These are phyloP conservation scores for Gephyroberyx darwinii DNA, from an alignment of 2,797 vertebrate genomes.

Conservation along the genomic window DNA sequence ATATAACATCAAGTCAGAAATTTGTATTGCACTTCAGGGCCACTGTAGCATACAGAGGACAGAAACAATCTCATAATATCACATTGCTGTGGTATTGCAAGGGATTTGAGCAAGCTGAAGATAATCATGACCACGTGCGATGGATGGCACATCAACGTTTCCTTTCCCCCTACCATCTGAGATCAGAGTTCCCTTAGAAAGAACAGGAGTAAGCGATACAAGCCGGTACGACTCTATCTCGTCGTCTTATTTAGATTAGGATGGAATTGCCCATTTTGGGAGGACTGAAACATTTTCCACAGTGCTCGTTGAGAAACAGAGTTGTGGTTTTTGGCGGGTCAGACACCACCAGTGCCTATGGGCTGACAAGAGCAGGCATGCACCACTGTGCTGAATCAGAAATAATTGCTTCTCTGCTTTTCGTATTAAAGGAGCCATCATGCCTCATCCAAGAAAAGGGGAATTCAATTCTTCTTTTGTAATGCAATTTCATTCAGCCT, in stretches of 20 bases:
- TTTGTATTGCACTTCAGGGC: no score
- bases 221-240: not conserved
- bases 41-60: no score
- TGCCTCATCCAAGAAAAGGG: constrained; percentile 48
- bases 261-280: constrained; percentile 10
- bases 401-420: constrained; percentile 66
- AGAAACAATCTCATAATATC: no score
- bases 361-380: constrained; percentile 31
- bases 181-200: constrained; percentile 3
- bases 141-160: not conserved
- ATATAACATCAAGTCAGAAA: no score
- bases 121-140: no score
- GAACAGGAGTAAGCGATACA: not conserved
- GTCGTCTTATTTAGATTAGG: constrained; percentile 8
- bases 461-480: constrained; percentile 66
- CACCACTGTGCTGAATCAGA: constrained; percentile 50
- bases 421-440: constrained; percentile 62
- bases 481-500: constrained; percentile 50
- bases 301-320: constrained; percentile 1
- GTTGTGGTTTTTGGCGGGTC: constrained; percentile 14
- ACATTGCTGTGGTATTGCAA: no score
- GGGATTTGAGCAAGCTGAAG: no score
- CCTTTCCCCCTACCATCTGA: not conserved
- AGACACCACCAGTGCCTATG: constrained; percentile 19
- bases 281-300: constrained; percentile 9